Percentiles rank a stretch among this genome's conserved stretches.
These are phyloP conservation scores for Bradynema listronoti DNA, from an alignment of 1,140 invertebrate species.

Conservation along the genomic window DNA sequence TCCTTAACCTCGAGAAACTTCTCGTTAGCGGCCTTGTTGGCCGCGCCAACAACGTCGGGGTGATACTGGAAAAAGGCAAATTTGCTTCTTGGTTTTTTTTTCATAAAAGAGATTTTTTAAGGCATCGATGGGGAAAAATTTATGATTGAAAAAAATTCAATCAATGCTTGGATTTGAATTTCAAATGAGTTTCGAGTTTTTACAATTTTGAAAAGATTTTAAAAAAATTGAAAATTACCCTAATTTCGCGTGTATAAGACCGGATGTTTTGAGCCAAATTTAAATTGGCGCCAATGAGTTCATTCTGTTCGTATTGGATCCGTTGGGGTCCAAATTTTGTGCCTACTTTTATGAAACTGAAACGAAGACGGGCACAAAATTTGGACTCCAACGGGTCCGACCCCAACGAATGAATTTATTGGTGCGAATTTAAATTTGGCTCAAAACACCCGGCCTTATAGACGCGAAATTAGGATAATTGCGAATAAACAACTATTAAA, in stretches of 20 bases:
- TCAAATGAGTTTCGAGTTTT: background rate
- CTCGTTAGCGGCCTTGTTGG: background rate
- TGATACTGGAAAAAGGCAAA: conserved; percentile 27
- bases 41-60: conserved; percentile 14
- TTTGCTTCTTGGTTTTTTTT: too few relatives aligned
- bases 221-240: background rate
- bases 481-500: background rate
- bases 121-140: background rate
- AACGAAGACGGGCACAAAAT: too few relatives aligned
- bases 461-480: background rate
- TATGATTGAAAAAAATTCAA: background rate
- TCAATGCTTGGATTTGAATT: background rate
- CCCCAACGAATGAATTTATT: background rate
- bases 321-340: too few relatives aligned
- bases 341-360: too few relatives aligned
- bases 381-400: too few relatives aligned
- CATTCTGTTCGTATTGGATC: background rate
- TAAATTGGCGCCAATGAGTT: too few relatives aligned
- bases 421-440: background rate
- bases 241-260: background rate
- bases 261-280: too few relatives aligned
- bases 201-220: background rate
- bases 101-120: too few relatives aligned
- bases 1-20: conserved; percentile 21
- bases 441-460: background rate